Evolutionary conservation across 2,797 vertebrate genomes (phyloP), one percentile per base, ranked within the genome.

Genomic region (Phrynocephalus forsythii): DNA sequence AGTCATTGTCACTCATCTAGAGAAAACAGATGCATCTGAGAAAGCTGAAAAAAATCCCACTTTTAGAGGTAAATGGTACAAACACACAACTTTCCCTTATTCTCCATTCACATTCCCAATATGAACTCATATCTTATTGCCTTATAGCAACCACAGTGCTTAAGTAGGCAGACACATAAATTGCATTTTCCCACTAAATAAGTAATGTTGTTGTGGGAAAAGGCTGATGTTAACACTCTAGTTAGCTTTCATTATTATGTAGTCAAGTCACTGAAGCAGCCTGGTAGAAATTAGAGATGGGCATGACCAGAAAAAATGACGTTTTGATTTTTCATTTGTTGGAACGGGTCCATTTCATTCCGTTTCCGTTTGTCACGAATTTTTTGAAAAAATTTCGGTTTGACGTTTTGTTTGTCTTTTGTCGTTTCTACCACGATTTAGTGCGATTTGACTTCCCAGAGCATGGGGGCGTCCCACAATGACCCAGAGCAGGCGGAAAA

Each of bases 1-100:
- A 95, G 60, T 94, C 93, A 86, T 95, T 92, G 68, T 85, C 68
- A 86, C 3, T 56, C 94, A 93, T 95, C 95, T 95, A 89, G 30
- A 66, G 68, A 60, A 85, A 92, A 90, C 0, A 94, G n/a, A 38
- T 11, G 38, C 24, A 82, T 85, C 44, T 44, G 20, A 15, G 8
- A 88, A 90, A 2, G 9, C 84, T 75, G 60, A 88, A 83, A 38
- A 60, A 77, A 68, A 76, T 24, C 44, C 38, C n/a, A 80, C 68
- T 84, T 82, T n/a, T 85, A 67, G 20, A 38, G 30, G 60, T 63
- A 63, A 72, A 28, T n/a, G 63, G 9, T 15, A 79, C 9, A 71
- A 71, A 63, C 50, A 67, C 2, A 26, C 48, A 86, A 77, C 52
- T 16, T 18, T 33, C 22, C 48, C 9, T 50, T 1, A 30, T n/a